phyloP scores from a whole-genome alignment of 37 sponge, comb jelly and placozoan species.

The Sycon ciliatum region DNA sequence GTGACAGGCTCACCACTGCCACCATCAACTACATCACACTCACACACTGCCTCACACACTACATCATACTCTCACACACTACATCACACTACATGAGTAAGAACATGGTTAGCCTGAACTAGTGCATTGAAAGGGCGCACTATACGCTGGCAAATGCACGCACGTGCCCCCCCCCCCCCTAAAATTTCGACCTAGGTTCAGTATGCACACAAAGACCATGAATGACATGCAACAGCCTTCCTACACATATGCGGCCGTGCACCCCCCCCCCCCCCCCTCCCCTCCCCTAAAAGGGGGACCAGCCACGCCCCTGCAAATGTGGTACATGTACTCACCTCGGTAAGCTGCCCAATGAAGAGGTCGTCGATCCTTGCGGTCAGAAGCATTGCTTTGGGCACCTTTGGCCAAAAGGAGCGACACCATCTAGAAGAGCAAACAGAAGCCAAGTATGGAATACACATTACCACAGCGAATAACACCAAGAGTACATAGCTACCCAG shows the following conservation, averaged over 20 bases:
- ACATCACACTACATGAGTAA: no score
- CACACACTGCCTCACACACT: no score
- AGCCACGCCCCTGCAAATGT: neutral
- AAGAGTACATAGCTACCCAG: no score
- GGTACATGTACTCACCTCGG: constrained; percentile 39
- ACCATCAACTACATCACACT: no score
- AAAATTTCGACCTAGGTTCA: no score
- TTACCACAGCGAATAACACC: neutral
- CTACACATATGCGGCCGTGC: neutral
- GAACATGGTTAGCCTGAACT: no score
- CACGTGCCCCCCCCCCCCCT: no score
- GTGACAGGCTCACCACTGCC: no score
- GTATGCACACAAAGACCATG: neutral
- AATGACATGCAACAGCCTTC: neutral
- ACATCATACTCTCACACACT: no score
- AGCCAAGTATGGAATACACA: neutral
- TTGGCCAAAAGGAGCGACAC: constrained; percentile 65
- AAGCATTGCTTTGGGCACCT: constrained; percentile 31
- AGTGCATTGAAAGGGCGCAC: no score
- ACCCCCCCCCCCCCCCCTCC: neutral
- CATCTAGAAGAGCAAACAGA: constrained; percentile 46
- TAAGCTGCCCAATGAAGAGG: constrained; percentile 67
- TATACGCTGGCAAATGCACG: no score
- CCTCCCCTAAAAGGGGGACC: neutral
- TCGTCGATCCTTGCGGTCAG: constrained; percentile 51